Conservation (phyloP, 92 coral and sea anemone genomes). For the Porites cylindrica region DNA sequence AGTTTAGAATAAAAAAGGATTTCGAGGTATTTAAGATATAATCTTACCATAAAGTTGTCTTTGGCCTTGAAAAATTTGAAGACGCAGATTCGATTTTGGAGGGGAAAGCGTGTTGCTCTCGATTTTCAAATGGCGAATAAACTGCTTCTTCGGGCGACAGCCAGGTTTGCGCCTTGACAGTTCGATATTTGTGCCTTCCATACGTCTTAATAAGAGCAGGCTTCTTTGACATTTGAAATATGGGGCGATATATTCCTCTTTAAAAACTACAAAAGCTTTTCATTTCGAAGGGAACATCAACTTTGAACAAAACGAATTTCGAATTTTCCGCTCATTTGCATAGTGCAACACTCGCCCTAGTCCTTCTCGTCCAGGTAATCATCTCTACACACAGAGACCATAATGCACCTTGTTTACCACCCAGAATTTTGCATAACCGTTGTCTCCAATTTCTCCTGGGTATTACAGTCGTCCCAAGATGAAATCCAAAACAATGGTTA, state of each 20-base stretch:
- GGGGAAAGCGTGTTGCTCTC: not conserved
- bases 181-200: slow-evolving; percentile 87
- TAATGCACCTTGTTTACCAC: too few species aligned
- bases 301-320: slow-evolving; percentile 13
- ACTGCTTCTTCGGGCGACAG: slow-evolving; percentile 62
- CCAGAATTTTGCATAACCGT: too few species aligned
- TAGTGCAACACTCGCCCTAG: slow-evolving; percentile 22
- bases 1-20: too few species aligned
- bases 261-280: not conserved
- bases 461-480: too few species aligned
- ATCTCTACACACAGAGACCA: not conserved
- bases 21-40: too few species aligned
- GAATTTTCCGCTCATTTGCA: slow-evolving; percentile 43
- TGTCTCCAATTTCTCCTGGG: too few species aligned
- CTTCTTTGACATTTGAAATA: slow-evolving; percentile 70
- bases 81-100: slow-evolving; percentile 46
- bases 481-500: too few species aligned
- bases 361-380: not conserved
- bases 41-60: slow-evolving; percentile 29
- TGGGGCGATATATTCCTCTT: not conserved
- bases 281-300: not conserved
- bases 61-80: slow-evolving; percentile 21
- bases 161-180: slow-evolving; percentile 83
- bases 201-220: slow-evolving; percentile 75
- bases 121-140: slow-evolving; percentile 36